Base-by-base conservation (phyloP, 64 coral and sea anemone species). In the Anthopleura sola region DNA sequence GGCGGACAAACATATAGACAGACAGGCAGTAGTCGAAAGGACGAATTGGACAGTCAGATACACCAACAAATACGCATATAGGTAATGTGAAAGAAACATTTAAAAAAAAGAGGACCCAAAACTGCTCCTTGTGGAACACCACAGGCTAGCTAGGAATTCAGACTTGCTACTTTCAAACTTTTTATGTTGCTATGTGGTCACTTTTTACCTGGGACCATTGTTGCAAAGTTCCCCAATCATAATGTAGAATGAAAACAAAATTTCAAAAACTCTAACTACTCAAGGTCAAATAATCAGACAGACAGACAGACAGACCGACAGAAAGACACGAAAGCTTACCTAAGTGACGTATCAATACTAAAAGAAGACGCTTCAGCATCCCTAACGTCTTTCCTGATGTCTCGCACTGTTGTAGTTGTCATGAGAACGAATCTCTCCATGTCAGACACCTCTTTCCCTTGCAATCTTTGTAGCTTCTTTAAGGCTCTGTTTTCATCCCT, bases 401-500 rank as follows among this genome's bases (percentile, higher is more conserved):
- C 82, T 10, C 19, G 6, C 23, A n/a, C 21, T 56, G 19, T 56
- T 33, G 48, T 54, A 29, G 48, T 83, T 38, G 55, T 60, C 49
- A 83, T 83, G n/a, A 26, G 50, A 36, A 83, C 82, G 29, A 83
- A 56, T 9, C 47, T 55, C 9, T 60, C 55, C 46, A 83, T 83
- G 19, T 83, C 29, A 9, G 5, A 17, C 46, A 83, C 32, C 19
- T 83, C 82, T 54, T 49, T 31, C 23, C 32, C 44, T 60, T 83
- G 82, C 24, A 83, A 37, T 36, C 18, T 54, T 21, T 83, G 82
- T 17, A 83, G 49, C 28, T 55, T 83, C 38, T 57, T 83, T 29
- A 83, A 54, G 5, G 82, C 51, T 54, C n/a, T 60, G 24, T 83
- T 83, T 49, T 83, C 82, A 5, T 83, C 82, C 32, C 82, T 83